These are phyloP conservation scores for Drosophila heteroneura DNA, from an alignment of 2,888 invertebrate genomes.

Conservation along the genomic window DNA sequence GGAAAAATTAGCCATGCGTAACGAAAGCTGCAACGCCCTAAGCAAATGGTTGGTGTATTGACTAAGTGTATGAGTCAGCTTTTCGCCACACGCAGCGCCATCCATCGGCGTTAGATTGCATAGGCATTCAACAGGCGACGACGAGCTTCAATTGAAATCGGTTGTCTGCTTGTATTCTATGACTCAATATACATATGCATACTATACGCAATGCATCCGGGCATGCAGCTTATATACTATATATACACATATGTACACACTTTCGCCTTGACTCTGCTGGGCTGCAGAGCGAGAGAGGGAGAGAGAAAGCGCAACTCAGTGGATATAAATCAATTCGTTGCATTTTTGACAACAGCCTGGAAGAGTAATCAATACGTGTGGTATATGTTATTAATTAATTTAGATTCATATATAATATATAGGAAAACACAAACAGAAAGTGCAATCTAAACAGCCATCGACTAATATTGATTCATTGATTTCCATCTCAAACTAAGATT, in stretches of 20 bases:
- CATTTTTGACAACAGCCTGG: background rate
- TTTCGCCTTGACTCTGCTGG: background rate
- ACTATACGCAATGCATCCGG: background rate
- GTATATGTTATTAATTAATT: background rate
- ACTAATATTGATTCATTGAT: background rate
- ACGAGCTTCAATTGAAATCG: conserved; percentile 1
- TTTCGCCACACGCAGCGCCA: conserved; percentile 18
- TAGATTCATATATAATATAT: background rate
- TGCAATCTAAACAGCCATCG: background rate
- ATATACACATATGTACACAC: background rate
- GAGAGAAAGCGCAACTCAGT: background rate
- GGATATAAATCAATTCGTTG: background rate
- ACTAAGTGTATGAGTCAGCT: conserved; percentile 7
- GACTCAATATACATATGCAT: background rate
- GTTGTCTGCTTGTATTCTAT: background rate
- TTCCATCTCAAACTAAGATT: background rate
- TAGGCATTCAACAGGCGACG: conserved; percentile 26
- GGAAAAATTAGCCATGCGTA: background rate
- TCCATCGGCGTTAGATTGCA: background rate
- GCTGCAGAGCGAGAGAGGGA: background rate
- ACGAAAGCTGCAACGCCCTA: background rate
- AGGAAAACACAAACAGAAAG: background rate
- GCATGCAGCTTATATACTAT: background rate
- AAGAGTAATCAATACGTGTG: background rate
- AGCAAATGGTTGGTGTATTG: conserved; percentile 8